Base-by-base conservation (phyloP, 2,888 invertebrate species). In the Scaptomyza caliginosa region DNA sequence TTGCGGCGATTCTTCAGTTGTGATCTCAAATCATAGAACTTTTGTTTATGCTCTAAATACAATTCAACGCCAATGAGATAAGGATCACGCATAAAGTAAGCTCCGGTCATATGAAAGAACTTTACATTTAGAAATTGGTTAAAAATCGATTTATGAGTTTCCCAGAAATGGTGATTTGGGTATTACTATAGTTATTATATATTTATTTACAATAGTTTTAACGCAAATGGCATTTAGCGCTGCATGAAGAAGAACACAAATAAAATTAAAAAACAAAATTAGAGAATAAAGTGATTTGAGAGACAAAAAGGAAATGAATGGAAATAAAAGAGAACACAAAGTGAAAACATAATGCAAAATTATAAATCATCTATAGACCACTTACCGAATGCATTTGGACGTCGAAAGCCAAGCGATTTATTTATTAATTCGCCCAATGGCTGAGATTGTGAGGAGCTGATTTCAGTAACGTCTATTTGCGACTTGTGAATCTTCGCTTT, bases 401-500 rank as follows among this genome's bases (percentile, higher is more conserved):
- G 62, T 59, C 50, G 67, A 38, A 45, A 42, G 59, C 63, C 42
- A 45, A 46, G 62, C 60, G 63, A 36, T 52, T 57, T 50, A 38
- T 60, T 50, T 36, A n/a, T 30, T 30, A 6, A 46, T 36, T 50
- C 48, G 49, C 70, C 42, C 52, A 52, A 2, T 45, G 51, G 50
- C 58, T 63, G 76, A 63, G 52, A 57, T 32, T 55, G 65, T 70
- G 59, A 54, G 64, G 64, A 59, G 74, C 65, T 59, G 81, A 72
- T 75, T 76, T 86, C 86, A 86, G 80, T 80, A 80, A 81, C 89
- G 75, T 88, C 90, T 88, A 89, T 74, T 72, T 81, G 82, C 77
- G 88, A 83, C 55, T 65, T 83, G 86, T 67, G 87, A 89, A 79
- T 88, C 84, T 86, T 88, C 88, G 89, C 89, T 90, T 89, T 81